Conservation (phyloP, 2,797 vertebrate genomes). For the Manis javanica region DNA sequence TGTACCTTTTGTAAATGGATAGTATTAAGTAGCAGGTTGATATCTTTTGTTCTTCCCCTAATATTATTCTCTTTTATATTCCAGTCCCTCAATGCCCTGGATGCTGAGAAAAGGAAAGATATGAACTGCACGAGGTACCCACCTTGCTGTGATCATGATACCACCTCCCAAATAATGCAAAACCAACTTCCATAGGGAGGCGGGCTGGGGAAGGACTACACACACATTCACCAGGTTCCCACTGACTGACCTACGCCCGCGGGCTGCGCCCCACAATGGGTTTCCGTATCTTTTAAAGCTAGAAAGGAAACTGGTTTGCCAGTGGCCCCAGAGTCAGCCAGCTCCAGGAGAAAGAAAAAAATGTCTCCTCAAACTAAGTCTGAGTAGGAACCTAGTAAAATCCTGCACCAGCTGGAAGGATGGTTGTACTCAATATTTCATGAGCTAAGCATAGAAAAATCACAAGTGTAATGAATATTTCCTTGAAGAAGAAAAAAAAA, state of each 20-base stretch:
- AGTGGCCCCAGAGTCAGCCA: neutral
- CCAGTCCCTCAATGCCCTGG: neutral
- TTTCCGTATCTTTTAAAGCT: neutral
- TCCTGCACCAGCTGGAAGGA: neutral
- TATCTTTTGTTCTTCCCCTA: constrained; percentile 18
- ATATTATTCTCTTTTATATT: neutral
- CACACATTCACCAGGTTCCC: neutral
- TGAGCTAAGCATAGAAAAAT: constrained; percentile 56
- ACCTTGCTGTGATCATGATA: neutral
- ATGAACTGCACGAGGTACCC: neutral
- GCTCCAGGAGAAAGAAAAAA: neutral
- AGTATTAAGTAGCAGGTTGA: neutral
- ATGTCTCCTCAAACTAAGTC: neutral
- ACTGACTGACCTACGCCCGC: neutral
- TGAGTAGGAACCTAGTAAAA: constrained; percentile 22
- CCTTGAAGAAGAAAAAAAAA: neutral
- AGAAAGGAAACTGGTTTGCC: neutral
- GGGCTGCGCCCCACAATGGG: rapidly evolving
- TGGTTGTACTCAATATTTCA: constrained; percentile 12
- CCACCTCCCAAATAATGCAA: neutral
- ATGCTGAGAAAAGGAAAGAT: neutral
- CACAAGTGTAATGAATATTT: constrained; percentile 32
- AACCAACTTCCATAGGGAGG: neutral
- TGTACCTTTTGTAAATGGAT: neutral
- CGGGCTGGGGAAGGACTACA: neutral